A percentile compares a stretch with the other conserved stretches of the same genome.
phyloP scores from a whole-genome alignment of 1,140 invertebrate species.

The Colletes latitarsis region DNA sequence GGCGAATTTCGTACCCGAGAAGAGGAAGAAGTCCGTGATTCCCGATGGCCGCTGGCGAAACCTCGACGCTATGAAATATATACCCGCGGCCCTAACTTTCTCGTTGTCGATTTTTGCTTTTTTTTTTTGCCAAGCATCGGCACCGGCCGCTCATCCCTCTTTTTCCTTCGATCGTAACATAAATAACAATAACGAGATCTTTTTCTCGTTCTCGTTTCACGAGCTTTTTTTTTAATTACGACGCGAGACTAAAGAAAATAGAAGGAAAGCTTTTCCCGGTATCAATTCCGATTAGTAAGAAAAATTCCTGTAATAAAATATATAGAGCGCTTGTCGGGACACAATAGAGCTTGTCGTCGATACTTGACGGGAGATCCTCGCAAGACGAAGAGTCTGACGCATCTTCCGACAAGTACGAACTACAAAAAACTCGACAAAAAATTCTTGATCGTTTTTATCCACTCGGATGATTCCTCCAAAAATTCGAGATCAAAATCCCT shows the following conservation, averaged over 20 bases:
- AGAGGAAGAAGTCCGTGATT: constrained; percentile 36
- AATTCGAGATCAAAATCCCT: too few species aligned
- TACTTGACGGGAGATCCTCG: background rate
- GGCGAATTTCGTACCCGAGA: constrained; percentile 59
- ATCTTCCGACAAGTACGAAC: constrained; percentile 46
- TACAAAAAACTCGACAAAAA: too few species aligned
- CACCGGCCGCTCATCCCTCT: background rate
- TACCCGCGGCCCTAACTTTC: constrained; percentile 14
- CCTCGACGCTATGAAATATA: constrained; percentile 29
- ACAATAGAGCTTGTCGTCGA: background rate
- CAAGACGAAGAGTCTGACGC: constrained; percentile 14
- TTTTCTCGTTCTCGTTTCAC: background rate
- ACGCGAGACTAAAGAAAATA: too few species aligned
- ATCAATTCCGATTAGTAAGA: too few species aligned
- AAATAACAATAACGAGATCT: constrained; percentile 18
- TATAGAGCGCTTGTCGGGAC: background rate
- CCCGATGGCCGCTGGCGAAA: constrained; percentile 19
- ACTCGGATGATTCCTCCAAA: too few species aligned
- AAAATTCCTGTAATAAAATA: too few species aligned
- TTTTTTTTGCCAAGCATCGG: constrained; percentile 15
- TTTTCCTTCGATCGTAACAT: background rate
- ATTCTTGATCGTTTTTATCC: too few species aligned
- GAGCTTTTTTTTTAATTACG: too few species aligned
- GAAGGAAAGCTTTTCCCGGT: too few species aligned
- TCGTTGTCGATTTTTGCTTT: background rate